These are phyloP conservation scores for Liposcelis brunnea DNA, from an alignment of 2,888 invertebrate species.

Conservation along the genomic window DNA sequence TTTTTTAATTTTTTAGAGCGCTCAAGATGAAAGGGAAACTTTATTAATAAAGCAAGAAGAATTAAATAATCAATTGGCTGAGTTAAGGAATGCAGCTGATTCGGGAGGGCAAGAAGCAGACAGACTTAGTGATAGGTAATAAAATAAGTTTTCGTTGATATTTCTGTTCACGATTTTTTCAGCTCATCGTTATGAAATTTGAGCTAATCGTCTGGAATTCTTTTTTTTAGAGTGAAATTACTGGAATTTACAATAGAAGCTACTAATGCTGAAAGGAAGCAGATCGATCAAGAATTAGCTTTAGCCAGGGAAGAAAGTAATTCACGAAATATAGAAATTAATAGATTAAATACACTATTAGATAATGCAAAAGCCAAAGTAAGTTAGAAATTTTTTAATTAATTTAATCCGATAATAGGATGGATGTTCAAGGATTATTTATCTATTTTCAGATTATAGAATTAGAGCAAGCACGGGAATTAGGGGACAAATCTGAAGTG, in stretches of 20 bases:
- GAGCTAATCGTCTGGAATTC: too few species aligned
- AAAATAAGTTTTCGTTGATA: conserved; percentile 2
- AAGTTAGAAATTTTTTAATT: conserved; percentile 11
- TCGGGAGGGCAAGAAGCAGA: conserved; percentile 44
- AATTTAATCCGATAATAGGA: neutral
- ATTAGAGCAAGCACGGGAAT: conserved; percentile 45
- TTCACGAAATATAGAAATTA: conserved; percentile 62
- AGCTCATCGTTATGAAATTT: too few species aligned
- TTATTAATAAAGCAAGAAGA: conserved; percentile 62
- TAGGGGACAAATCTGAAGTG: conserved; percentile 51
- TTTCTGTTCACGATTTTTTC: conserved; percentile 4
- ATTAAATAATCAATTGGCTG: conserved; percentile 49
- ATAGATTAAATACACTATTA: conserved; percentile 53
- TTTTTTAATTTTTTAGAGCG: conserved; percentile 29
- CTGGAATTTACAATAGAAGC: conserved; percentile 60
- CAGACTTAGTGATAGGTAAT: conserved; percentile 49
- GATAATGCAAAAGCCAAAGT: conserved; percentile 74
- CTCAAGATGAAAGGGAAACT: conserved; percentile 62
- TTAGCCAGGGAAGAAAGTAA: conserved; percentile 55
- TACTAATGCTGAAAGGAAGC: conserved; percentile 53
- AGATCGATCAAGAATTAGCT: conserved; percentile 52
- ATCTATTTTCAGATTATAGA: conserved; percentile 36
- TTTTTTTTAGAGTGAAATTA: conserved; percentile 24
- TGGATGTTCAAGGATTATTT: too few species aligned
- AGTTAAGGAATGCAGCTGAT: conserved; percentile 40